Evolutionary conservation across 2,797 vertebrate species (phyloP).

Genomic region (Eidolon dupreanum): DNA sequence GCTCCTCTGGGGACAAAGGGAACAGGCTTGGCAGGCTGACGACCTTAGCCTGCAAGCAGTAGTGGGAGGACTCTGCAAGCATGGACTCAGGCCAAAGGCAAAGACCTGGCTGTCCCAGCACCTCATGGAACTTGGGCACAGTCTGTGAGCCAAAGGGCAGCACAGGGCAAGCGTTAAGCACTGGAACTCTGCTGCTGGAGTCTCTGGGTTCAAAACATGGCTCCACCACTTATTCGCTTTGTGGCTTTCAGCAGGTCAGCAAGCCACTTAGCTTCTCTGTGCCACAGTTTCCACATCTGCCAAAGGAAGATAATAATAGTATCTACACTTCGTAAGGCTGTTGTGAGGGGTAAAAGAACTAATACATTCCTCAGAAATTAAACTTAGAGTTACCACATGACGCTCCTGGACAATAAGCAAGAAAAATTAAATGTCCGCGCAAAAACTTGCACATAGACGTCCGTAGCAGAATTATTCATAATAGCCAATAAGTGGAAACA

Average conservation of each 20-base stretch:
- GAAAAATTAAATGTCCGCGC: neutral
- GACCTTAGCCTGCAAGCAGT: neutral
- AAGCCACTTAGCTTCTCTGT: neutral
- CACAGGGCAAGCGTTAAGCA: neutral
- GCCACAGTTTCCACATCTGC: conserved; percentile 1
- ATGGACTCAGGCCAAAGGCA: conserved; percentile 13
- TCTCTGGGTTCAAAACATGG: neutral
- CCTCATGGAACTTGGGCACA: conserved; percentile 38
- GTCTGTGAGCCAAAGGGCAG: neutral
- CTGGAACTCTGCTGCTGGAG: neutral
- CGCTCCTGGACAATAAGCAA: neutral
- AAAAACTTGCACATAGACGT: neutral
- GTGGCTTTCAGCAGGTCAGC: neutral
- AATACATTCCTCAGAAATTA: neutral
- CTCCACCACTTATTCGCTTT: neutral
- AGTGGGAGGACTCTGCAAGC: conserved; percentile 31
- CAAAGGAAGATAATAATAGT: neutral
- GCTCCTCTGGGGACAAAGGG: conserved; percentile 27
- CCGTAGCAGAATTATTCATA: neutral
- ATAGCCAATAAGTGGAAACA: neutral
- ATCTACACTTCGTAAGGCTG: neutral
- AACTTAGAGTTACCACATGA: neutral
- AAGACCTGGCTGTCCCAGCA: neutral
- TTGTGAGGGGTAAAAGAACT: neutral
- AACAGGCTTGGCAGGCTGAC: conserved; percentile 14